Evolutionary conservation across 2,113 vertebrate species (phyloP), one percentile per base, ranked within the genome.

Genomic region (Bagarius yarrelli): DNA sequence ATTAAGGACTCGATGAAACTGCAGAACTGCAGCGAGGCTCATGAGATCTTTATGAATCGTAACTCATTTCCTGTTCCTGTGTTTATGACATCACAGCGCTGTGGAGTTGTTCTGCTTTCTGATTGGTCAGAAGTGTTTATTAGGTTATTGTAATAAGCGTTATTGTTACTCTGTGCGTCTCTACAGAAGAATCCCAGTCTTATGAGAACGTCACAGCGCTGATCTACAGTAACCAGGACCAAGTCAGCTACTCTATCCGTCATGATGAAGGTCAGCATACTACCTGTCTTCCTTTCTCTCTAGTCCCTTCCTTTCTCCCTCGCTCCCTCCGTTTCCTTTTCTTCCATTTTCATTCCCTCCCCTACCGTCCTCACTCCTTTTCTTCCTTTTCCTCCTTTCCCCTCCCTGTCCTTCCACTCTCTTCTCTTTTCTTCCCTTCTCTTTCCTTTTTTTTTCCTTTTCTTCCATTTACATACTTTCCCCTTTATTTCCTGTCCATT

Each of bases 161-260:
- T 3, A 6, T 40, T 40, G 36, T 40, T 40, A 4, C 36, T 40
- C 36, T 50, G 47, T 52, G 69, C 50, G 47, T 52, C 2, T 8
- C 4, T 25, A 74, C 79, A 86, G 85, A 69, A 55, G 84, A 84
- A 5, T 60, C 80, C 0, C 84, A 81, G 81, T 87, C 84, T 12
- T 88, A 86, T 76, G 87, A 88, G 81, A 88, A 88, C 21, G 66
- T 88, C 44, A 79, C 82, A 13, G 32, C 79, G 23, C 61, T 69
- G 0, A 78, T 87, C 40, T 86, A 88, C 81, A 73, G 4, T 67
- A 87, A 85, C 64, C 78, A 87, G 23, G 61, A 78, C 1, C 66
- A 64, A 27, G 52, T 78, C 15, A 79, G 60, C n/a, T 80, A 70
- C 66, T 66, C 64, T 30, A 23, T 63, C 34, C 14, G 21, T 8